Evolutionary conservation across 2,888 invertebrate genomes (phyloP).

Genomic region (Elegia similella): DNA sequence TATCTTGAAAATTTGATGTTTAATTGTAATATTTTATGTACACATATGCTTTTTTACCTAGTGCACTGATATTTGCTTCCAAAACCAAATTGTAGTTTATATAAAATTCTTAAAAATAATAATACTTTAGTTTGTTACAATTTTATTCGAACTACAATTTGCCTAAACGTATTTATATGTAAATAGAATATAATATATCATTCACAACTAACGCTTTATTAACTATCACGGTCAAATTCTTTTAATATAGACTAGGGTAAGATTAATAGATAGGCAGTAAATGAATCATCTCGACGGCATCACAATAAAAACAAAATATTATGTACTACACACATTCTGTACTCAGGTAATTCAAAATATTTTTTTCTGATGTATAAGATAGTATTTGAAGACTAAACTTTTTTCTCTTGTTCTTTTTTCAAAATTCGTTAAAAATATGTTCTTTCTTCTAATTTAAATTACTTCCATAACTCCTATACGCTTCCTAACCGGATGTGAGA

Average conservation of each 20-base stretch:
- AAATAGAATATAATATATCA: constrained; percentile 35
- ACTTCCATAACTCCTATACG: no score
- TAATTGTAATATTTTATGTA: background rate
- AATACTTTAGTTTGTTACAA: background rate
- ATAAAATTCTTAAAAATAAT: background rate
- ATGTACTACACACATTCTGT: no score
- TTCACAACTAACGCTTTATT: constrained; percentile 50
- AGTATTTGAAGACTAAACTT: no score
- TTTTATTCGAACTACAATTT: constrained; percentile 14
- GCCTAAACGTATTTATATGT: constrained; percentile 18
- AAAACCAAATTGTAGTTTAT: constrained; percentile 3
- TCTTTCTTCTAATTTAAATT: no score
- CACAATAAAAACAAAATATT: background rate
- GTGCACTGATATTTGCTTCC: constrained; percentile 16
- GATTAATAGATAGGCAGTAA: background rate
- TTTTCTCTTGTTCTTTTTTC: no score
- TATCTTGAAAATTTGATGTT: no score
- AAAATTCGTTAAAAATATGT: no score
- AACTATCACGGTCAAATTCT: constrained; percentile 40
- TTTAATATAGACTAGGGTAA: constrained; percentile 20
- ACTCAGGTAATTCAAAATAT: no score
- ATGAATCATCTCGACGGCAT: background rate
- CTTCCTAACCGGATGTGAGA: no score
- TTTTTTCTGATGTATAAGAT: no score
- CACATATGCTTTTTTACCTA: background rate